Conservation (phyloP, 37 sponge, comb jelly and placozoan genomes). For the Oscarella lobularis region DNA sequence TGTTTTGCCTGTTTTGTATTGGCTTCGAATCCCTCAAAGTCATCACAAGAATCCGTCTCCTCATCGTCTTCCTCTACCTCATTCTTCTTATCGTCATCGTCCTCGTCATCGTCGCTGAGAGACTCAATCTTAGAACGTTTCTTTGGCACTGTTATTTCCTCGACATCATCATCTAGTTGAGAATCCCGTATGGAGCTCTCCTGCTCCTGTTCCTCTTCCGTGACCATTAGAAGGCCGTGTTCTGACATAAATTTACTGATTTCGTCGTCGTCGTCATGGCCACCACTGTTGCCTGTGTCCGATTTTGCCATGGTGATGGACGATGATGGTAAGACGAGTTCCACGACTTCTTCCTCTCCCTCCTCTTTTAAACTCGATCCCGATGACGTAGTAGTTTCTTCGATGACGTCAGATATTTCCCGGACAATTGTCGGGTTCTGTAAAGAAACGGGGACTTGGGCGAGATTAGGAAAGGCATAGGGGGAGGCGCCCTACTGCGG, state of each 20-base stretch:
- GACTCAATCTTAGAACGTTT: background rate
- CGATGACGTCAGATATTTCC: too few species aligned
- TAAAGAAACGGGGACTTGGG: too few species aligned
- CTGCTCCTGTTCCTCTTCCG: background rate
- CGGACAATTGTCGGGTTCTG: too few species aligned
- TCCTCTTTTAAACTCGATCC: background rate
- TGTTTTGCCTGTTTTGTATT: too few species aligned
- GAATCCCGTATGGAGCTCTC: too few species aligned
- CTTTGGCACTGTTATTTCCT: background rate
- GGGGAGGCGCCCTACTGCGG: too few species aligned
- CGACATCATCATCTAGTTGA: background rate
- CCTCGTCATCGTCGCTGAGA: background rate
- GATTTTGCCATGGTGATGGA: too few species aligned
- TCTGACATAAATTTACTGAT: background rate
- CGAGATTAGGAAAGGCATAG: too few species aligned
- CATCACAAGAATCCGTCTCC: background rate
- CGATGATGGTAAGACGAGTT: background rate
- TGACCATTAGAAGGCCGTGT: background rate
- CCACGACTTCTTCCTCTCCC: background rate
- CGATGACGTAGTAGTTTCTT: background rate
- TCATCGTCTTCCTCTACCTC: background rate
- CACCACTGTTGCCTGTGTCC: too few species aligned
- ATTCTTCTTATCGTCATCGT: background rate
- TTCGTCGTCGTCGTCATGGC: background rate
- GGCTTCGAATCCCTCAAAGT: background rate